These are phyloP conservation scores for Chionoecetes opilio DNA, from an alignment of 1,140 invertebrate genomes.

Conservation along the genomic window DNA sequence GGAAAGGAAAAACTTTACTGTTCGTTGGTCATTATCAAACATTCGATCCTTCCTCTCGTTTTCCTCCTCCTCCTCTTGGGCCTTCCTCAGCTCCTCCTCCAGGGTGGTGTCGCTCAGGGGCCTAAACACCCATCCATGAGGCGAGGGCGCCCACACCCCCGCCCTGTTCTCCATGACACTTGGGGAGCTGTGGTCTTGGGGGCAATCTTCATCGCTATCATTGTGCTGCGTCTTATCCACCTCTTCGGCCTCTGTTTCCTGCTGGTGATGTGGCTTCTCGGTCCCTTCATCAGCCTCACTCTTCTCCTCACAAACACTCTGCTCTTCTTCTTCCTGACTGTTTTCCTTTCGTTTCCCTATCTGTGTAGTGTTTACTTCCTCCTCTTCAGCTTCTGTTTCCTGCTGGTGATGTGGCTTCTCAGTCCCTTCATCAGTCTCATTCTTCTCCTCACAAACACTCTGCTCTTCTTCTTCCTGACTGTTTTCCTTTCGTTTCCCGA, in stretches of 20 bases:
- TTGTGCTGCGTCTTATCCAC: background rate
- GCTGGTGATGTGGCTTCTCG: background rate
- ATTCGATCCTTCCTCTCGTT: background rate
- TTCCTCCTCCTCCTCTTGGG: conserved; percentile 32
- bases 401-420: background rate
- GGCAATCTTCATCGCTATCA: background rate
- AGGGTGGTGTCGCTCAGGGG: conserved; percentile 21
- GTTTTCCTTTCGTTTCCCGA: background rate
- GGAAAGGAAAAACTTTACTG: conserved; percentile 66
- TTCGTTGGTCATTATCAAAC: conserved; percentile 47
- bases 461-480: background rate
- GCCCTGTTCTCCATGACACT: background rate
- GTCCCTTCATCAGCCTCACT: background rate
- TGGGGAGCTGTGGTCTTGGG: background rate
- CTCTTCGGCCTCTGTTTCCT: background rate
- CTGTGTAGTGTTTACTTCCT: background rate
- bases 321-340: background rate
- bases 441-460: background rate
- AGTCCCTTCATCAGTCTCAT: background rate
- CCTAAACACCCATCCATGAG: conserved; percentile 34
- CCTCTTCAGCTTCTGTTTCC: background rate
- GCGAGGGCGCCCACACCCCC: background rate
- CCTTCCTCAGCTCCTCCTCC: conserved; percentile 45
- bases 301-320: background rate
- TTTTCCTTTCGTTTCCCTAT: background rate